These are phyloP conservation scores for Pelecanoides urinatrix DNA, from an alignment of 2,113 vertebrate species.

Conservation along the genomic window DNA sequence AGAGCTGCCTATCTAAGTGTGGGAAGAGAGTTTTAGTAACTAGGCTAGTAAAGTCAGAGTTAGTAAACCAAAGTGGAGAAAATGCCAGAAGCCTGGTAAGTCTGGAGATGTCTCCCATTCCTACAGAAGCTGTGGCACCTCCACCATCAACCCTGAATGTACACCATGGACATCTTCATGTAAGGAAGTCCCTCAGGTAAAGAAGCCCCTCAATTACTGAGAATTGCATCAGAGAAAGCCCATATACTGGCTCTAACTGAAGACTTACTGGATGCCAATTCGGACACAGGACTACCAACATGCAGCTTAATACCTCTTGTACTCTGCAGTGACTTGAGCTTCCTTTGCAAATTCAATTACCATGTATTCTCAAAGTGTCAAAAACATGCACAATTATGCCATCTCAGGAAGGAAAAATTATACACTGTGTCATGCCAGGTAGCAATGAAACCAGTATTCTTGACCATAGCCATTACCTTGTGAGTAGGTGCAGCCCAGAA, in stretches of 20 bases:
- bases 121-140: not conserved
- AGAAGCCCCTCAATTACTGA: not conserved
- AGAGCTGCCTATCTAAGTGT: not conserved
- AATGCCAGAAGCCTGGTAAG: not conserved
- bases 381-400: not conserved
- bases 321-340: not conserved
- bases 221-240: not conserved
- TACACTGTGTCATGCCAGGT: not conserved
- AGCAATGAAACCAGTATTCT: not conserved
- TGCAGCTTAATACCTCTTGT: not conserved
- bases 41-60: not conserved
- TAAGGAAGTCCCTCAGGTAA: not conserved
- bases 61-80: not conserved
- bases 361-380: not conserved
- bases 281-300: not conserved
- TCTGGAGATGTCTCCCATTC: not conserved
- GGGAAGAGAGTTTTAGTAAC: not conserved
- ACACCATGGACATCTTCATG: not conserved
- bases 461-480: not conserved
- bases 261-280: not conserved
- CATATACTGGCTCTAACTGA: not conserved
- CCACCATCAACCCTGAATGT: not conserved
- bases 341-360: not conserved
- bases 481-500: not conserved
- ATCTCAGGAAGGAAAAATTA: not conserved